Evolutionary conservation across 2,888 invertebrate genomes (phyloP).

Genomic region (Drosophila mimica): DNA sequence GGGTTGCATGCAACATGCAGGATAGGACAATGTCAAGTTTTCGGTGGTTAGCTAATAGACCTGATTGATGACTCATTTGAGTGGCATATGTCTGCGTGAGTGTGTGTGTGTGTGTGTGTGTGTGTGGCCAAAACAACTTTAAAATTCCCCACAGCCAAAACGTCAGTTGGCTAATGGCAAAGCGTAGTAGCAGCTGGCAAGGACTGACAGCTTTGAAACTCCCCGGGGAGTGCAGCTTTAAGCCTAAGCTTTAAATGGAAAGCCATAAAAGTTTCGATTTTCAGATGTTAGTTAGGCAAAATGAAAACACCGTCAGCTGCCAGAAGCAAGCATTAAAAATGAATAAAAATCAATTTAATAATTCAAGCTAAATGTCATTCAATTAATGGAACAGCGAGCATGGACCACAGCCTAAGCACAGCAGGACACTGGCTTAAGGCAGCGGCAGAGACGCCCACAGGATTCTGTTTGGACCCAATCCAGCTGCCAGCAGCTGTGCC

Average conservation of each 20-base stretch:
- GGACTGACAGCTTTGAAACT: conserved; percentile 27
- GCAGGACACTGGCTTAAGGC: conserved; percentile 49
- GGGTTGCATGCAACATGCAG: conserved; percentile 45
- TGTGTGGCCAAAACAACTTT: conserved; percentile 27
- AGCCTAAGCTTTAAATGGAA: conserved; percentile 62
- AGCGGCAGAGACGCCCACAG: conserved; percentile 26
- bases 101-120: conserved; percentile 48
- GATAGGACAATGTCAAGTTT: conserved; percentile 46
- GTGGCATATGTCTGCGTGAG: conserved; percentile 36
- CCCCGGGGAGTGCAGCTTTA: conserved; percentile 39
- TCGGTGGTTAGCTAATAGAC: conserved; percentile 63
- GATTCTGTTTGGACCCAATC: conserved; percentile 9
- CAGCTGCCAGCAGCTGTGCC: conserved; percentile 57
- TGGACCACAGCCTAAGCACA: conserved; percentile 40
- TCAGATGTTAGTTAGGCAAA: conserved; percentile 10
- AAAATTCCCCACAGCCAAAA: conserved; percentile 16
- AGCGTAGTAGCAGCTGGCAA: conserved; percentile 34
- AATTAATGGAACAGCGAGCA: conserved; percentile 58
- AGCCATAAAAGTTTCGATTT: conserved; percentile 59
- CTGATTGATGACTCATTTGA: conserved; percentile 72
- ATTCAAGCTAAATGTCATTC: conserved; percentile 71
- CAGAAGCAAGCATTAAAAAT: conserved; percentile 52
- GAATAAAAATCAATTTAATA: conserved; percentile 77
- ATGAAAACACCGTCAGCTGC: conserved; percentile 16
- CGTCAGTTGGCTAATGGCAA: conserved; percentile 47